Evolutionary conservation across 2,113 vertebrate species (phyloP), one percentile per base, ranked within the genome.

Genomic region (Anhinga anhinga): DNA sequence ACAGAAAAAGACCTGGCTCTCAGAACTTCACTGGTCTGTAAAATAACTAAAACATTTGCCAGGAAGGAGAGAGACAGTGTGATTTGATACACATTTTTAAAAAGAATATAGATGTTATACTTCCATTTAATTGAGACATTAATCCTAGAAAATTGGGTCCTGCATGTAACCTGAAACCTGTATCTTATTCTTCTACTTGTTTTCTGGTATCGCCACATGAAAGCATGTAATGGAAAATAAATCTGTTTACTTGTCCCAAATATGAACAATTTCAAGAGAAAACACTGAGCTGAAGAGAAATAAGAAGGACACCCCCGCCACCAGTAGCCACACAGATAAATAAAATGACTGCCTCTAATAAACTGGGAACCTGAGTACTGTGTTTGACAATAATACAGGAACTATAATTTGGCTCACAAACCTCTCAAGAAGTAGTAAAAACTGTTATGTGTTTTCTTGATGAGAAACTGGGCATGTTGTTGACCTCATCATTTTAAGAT

Each of bases 331-430:
- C 76, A 84, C 40, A 89, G 85, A 82, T 71, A 96, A 95, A 96
- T 95, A 92, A 97, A 89, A 94, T 91, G 47, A 34, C 76, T 91
- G 58, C 30, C 84, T 96, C 74, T 90, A 95, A 93, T 97, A 92
- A 96, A 94, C 65, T 76, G 70, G 50, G 45, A 93, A 85, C 67
- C 76, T 47, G 78, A 95, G 84, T 82, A 62, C 94, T 55, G 83
- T 93, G 85, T 88, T 94, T 95, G 90, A 95, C 86, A 89, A 74
- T 86, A 97, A 96, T 84, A 95, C 8, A 88, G 79, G 47, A 87
- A 72, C 92, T 89, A 90, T 96, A 93, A 96, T 98, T 97, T 97
- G 95, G 77, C 91, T 97, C 95, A 82, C 93, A 97, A 97, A 97
- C 83, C 84, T 95, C 93, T 95, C 90, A 94, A 92, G 86, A 89